phyloP scores from a whole-genome alignment of 2,113 vertebrate genomes.

The Aspiorhynchus laticeps region DNA sequence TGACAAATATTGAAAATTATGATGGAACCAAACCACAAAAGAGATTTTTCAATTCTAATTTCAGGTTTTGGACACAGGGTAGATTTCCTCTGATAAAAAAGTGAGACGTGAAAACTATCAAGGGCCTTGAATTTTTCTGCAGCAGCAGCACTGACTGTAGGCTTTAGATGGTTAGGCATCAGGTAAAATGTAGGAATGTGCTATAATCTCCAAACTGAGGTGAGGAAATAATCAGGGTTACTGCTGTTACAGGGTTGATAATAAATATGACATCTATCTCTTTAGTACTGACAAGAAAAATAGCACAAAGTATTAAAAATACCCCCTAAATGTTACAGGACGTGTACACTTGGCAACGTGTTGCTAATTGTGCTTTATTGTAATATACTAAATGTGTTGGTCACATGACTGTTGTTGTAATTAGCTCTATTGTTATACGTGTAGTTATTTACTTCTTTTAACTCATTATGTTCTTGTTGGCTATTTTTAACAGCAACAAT shows the following conservation, averaged over 20 bases:
- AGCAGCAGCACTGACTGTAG: background rate
- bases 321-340: constrained; percentile 56
- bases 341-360: constrained; percentile 54
- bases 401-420: constrained; percentile 71
- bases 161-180: constrained; percentile 58
- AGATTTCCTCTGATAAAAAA: background rate
- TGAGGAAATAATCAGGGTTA: constrained; percentile 55
- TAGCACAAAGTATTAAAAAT: constrained; percentile 52
- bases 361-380: constrained; percentile 70
- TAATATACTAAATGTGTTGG: constrained; percentile 70
- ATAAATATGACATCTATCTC: constrained; percentile 42
- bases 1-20: background rate
- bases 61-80: constrained; percentile 74
- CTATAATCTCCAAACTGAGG: constrained; percentile 6
- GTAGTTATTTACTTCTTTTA: constrained; percentile 61
- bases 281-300: constrained; percentile 57
- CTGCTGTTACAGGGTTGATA: constrained; percentile 70
- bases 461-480: constrained; percentile 67
- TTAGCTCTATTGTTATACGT: constrained; percentile 61
- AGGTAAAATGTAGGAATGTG: constrained; percentile 54
- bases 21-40: background rate
- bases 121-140: constrained; percentile 26
- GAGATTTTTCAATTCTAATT: constrained; percentile 37
- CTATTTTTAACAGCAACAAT: constrained; percentile 68
- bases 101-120: background rate